Evolutionary conservation across 2,888 invertebrate genomes (phyloP), one percentile per base, ranked within the genome.

Genomic region (Macaria liturata): DNA sequence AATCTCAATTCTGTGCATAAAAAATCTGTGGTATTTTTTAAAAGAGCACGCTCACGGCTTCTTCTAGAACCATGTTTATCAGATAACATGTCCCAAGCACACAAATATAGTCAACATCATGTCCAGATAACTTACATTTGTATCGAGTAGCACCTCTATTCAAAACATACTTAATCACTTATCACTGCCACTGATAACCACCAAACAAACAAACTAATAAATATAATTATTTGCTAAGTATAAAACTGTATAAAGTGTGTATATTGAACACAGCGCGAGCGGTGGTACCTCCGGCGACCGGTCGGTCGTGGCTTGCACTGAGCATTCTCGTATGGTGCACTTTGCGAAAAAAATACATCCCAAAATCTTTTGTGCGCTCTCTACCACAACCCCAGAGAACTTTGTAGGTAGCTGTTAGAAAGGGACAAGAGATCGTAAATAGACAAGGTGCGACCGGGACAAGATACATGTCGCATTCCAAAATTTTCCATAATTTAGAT

Each of bases 401-500:
- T 62, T 85, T 64, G 78, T 86, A 86, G 88, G 87, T 85, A 90
- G 80, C 76, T 73, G 76, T 63, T 59, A 68, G 80, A 88, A 68
- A 57, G 81, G 74, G 85, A 87, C 62, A 68, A 75, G 67, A 61
- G 61, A 60, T 81, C 68, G 64, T 62, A 54, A 65, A 62, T 66
- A 62, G 61, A 65, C 54, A 55, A 62, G 66, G 85, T 73, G 83
- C 70, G 84, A 85, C 72, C 77, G 80, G 79, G 84, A 81, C 65
- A 62, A 65, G 64, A 65, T 71, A 76, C 75, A 74, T 71, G 81
- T 81, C 80, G 80, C 91, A 91, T 91, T 91, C 91, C 91, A 84
- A 91, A 89, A 86, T 89, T 86, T 90, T 90, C 90, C 89, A 89
- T 90, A 88, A 90, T 86, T 88, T 88, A 90, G 89, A 91, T 91